Evolutionary conservation across 1,140 invertebrate species (phyloP).

Genomic region (Hesperophylax magnus): DNA sequence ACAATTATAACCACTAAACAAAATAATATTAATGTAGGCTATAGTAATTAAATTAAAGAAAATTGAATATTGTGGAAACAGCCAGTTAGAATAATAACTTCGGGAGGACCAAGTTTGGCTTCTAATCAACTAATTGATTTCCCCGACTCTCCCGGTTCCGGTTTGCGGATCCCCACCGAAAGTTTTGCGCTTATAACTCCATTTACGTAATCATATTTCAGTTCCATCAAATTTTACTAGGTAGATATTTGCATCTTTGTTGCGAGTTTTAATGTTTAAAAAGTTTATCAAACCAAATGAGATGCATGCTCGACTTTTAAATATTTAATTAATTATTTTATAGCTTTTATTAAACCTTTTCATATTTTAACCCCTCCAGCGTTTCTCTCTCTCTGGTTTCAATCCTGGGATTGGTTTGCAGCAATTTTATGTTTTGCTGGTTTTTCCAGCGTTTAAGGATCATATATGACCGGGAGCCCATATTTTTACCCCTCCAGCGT

Average conservation of each 20-base stretch:
- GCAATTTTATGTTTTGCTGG: too few species aligned
- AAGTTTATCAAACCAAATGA: not conserved
- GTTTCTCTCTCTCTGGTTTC: too few species aligned
- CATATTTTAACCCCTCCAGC: too few species aligned
- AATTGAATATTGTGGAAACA: not conserved
- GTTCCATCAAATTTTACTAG: slow-evolving; percentile 33
- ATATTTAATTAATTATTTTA: too few species aligned
- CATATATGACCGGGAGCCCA: too few species aligned
- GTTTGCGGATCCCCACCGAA: slow-evolving; percentile 12
- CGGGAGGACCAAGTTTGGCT: slow-evolving; percentile 10
- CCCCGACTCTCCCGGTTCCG: not conserved
- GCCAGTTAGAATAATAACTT: slow-evolving; percentile 4
- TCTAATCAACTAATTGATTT: slow-evolving; percentile 37
- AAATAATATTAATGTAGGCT: too few species aligned
- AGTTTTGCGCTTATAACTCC: not conserved
- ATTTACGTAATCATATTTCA: slow-evolving; percentile 30
- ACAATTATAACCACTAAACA: too few species aligned
- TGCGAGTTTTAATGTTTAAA: slow-evolving; percentile 1
- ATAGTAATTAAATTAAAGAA: not conserved
- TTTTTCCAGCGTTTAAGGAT: too few species aligned
- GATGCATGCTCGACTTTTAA: too few species aligned
- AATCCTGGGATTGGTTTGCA: too few species aligned
- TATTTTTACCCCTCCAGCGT: too few species aligned
- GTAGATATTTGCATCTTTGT: not conserved
- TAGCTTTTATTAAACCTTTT: too few species aligned